Conservation (phyloP, 2,113 vertebrate species). For the Alaudala cheleensis region DNA sequence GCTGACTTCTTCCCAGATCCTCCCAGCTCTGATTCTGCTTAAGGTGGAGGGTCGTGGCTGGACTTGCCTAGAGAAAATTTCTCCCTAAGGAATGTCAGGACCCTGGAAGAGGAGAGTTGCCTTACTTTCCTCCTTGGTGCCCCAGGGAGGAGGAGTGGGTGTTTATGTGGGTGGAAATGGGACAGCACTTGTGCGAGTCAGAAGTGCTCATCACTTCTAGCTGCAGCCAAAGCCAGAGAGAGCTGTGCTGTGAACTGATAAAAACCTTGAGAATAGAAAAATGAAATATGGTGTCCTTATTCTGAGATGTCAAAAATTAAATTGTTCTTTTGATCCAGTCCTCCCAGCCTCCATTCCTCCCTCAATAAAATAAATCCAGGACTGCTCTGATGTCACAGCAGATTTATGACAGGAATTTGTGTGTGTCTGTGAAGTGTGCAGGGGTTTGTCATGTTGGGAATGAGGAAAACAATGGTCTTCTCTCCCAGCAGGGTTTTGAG, state of each 20-base stretch:
- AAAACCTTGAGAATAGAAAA: background rate
- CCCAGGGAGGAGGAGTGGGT: background rate
- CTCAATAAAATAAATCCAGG: background rate
- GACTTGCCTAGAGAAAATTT: background rate
- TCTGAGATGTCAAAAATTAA: background rate
- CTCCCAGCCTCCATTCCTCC: background rate
- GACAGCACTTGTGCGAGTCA: background rate
- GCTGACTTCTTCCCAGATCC: background rate
- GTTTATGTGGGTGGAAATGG: background rate
- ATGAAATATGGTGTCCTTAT: background rate
- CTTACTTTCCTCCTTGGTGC: background rate
- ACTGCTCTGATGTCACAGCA: background rate
- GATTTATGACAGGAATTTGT: background rate
- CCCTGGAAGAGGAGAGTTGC: background rate
- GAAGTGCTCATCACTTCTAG: background rate
- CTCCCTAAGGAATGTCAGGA: background rate
- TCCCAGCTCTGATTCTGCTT: background rate
- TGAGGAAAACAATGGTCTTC: background rate
- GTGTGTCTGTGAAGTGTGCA: background rate
- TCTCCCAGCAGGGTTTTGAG: background rate
- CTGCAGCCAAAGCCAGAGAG: background rate
- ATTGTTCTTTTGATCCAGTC: slow-evolving; percentile 20
- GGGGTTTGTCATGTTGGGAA: background rate
- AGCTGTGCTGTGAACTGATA: slow-evolving; percentile 3
- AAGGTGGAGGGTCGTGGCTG: background rate